Evolutionary conservation across 2,888 invertebrate species (phyloP).

Genomic region (Antheraea assamensis): DNA sequence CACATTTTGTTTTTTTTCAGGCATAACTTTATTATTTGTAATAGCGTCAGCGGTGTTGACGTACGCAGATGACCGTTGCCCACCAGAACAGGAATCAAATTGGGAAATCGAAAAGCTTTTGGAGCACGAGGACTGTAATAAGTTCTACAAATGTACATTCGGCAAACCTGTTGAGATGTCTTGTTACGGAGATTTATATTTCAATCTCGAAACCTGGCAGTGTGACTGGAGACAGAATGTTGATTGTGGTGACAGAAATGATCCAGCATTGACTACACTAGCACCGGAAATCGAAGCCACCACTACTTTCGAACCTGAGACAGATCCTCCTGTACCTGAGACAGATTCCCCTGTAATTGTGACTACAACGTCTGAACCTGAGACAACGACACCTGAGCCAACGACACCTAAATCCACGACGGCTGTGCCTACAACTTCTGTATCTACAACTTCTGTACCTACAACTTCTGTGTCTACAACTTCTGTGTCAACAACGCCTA

Average conservation of each 20-base stretch:
- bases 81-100: slow-evolving; percentile 52
- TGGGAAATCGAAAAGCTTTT: slow-evolving; percentile 77
- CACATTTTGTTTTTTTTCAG: slow-evolving; percentile 32
- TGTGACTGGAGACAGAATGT: slow-evolving; percentile 85
- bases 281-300: slow-evolving; percentile 9
- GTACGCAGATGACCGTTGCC: slow-evolving; percentile 51
- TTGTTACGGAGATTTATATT: slow-evolving; percentile 81
- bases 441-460: slow-evolving; percentile 24
- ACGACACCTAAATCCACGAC: slow-evolving; percentile 21
- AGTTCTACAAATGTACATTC: slow-evolving; percentile 86
- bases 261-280: slow-evolving; percentile 40
- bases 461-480: slow-evolving; percentile 28
- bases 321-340: slow-evolving; percentile 21
- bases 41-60: slow-evolving; percentile 37
- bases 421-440: slow-evolving; percentile 21
- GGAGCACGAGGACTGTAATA: slow-evolving; percentile 81
- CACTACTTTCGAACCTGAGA: not conserved
- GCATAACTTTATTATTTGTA: slow-evolving; percentile 26
- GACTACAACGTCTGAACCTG: slow-evolving; percentile 22
- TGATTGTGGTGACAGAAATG: slow-evolving; percentile 75
- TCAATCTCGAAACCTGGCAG: slow-evolving; percentile 75
- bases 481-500: slow-evolving; percentile 14
- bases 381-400: slow-evolving; percentile 22
- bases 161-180: slow-evolving; percentile 81
- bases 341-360: slow-evolving; percentile 22